Evolutionary conservation across 2,797 vertebrate genomes (phyloP).

Genomic region (Cuculus canorus): DNA sequence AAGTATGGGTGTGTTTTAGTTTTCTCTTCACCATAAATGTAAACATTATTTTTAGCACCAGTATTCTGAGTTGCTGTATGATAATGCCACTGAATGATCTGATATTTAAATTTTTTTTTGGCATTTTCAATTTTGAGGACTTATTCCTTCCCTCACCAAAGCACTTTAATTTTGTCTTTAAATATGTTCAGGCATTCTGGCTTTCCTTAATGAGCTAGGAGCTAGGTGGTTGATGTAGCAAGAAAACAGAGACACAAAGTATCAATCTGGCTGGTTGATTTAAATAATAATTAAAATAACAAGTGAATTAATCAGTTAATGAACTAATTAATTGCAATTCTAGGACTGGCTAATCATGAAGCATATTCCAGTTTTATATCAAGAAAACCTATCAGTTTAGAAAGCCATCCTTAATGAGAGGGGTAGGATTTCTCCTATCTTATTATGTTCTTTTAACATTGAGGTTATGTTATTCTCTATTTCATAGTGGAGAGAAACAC

Average conservation of each 20-base stretch:
- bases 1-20: background rate
- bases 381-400: background rate
- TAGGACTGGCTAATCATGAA: background rate
- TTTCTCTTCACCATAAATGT: conserved; percentile 5
- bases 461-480: background rate
- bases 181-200: conserved; percentile 39
- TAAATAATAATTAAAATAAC: conserved; percentile 18
- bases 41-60: background rate
- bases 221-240: background rate
- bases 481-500: background rate
- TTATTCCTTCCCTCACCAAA: conserved; percentile 6
- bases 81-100: conserved; percentile 25
- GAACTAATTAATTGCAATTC: background rate
- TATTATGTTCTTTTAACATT: background rate
- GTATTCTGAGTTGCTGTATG: background rate
- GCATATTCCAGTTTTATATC: background rate
- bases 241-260: background rate
- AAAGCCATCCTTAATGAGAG: background rate
- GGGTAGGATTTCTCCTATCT: background rate
- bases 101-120: conserved; percentile 46
- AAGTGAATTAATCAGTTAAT: background rate
- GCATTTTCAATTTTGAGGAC: conserved; percentile 30
- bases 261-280: background rate
- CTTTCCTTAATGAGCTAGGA: conserved; percentile 44
- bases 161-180: conserved; percentile 28